Conservation (phyloP, 2,888 invertebrate genomes). For the Leptopilina syphax region DNA sequence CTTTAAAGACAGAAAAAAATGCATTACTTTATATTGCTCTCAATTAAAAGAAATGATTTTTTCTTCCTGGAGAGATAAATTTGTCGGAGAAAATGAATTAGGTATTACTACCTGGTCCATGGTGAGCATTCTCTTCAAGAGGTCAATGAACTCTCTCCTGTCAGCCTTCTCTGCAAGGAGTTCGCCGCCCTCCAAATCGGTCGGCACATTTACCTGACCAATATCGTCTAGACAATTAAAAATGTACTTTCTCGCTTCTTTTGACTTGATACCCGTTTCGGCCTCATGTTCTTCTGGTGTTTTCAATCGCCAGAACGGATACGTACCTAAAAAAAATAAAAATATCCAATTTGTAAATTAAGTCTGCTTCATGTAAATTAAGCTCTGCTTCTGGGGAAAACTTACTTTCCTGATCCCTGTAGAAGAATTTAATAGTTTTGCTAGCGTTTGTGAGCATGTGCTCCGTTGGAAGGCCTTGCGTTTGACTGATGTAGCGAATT, state of each 20-base stretch:
- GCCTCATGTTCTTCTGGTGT: conserved; percentile 99
- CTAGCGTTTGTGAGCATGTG: conserved; percentile 98
- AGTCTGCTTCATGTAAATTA: too few relatives aligned
- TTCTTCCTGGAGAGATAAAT: neutral
- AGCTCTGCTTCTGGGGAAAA: conserved; percentile 60
- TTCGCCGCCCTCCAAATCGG: conserved; percentile 98
- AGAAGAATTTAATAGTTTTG: conserved; percentile 99
- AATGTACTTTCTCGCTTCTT: conserved; percentile 99
- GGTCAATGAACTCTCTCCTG: conserved; percentile 97
- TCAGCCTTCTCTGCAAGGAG: conserved; percentile 98
- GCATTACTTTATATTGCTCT: neutral
- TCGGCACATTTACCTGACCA: conserved; percentile 96
- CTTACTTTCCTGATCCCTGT: conserved; percentile 93
- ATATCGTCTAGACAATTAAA: conserved; percentile 99
- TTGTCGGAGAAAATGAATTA: conserved; percentile 64
- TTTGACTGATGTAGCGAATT: conserved; percentile 97
- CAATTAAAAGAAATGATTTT: neutral
- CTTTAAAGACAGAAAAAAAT: conserved; percentile 73
- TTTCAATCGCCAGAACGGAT: conserved; percentile 92
- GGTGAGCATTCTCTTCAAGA: conserved; percentile 98
- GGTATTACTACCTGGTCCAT: conserved; percentile 92
- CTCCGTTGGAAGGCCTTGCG: conserved; percentile 97
- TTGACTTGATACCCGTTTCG: conserved; percentile 98
- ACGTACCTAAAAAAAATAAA: conserved; percentile 77
- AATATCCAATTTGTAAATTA: neutral